Evolutionary conservation across 2,888 invertebrate genomes (phyloP), one percentile per base, ranked within the genome.

Genomic region (Acleris holmiana): DNA sequence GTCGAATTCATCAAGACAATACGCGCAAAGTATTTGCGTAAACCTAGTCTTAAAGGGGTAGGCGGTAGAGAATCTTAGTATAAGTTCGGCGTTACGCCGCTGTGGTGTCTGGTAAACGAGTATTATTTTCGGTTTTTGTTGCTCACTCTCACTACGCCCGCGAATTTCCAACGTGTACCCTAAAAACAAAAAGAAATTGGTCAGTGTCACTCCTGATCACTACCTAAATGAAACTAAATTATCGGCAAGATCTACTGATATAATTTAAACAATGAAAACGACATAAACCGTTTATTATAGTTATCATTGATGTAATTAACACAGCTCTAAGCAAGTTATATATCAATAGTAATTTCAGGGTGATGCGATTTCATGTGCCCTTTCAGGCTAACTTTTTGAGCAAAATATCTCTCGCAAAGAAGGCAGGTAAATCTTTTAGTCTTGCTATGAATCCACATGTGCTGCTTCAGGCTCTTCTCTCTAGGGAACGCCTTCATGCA

Each of bases 111-210:
- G 89, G 83, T 84, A 86, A 68, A 90, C 85, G 78, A 90, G 87
- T 71, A 90, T 79, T 71, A 91, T 86, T 89, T 88, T 91, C 87
- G 85, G 85, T 86, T 84, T 86, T 76, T 77, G 74, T 73, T 85
- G 85, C 72, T 84, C 84, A 80, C 73, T 82, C 73, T 85, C 81
- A 80, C 73, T 85, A 86, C 83, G 85, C 74, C 88, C 83, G 73
- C 82, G 84, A 76, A 88, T 85, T 85, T 86, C 88, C 89, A 88
- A 86, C 80, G 83, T 84, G 81, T 82, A 76, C 78, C 91, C 91
- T 91, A 91, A 88, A 91, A 91, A 89, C 84, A 89, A 86, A 89
- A 87, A 89, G 82, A 86, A 84, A 80, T 79, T 82, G 82, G 89
- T 90, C 88, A 90, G 82, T 89, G 58, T 66, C 61, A 67, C 67